Conservation (phyloP, 2,113 vertebrate species). For the Neolamprologus sp. region DNA sequence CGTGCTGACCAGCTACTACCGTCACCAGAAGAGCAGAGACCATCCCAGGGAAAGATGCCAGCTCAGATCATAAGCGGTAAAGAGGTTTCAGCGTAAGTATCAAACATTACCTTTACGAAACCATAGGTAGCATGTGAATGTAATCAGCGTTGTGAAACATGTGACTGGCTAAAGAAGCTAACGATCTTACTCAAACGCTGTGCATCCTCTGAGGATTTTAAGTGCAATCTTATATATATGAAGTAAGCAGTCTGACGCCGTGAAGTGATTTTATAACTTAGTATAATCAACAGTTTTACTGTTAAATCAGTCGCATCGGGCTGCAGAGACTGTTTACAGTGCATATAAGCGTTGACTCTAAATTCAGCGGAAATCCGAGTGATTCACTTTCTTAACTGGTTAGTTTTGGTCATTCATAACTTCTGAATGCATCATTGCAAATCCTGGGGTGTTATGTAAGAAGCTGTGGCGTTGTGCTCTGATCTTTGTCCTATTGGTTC, state of each 20-base stretch:
- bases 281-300: not conserved
- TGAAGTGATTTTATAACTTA: not conserved
- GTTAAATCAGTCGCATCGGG: not conserved
- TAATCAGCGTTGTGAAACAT: not conserved
- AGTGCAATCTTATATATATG: not conserved
- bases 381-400: not conserved
- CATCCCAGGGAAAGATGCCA: slow-evolving; percentile 47
- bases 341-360: not conserved
- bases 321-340: not conserved
- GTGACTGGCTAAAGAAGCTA: slow-evolving; percentile 18
- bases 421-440: not conserved
- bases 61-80: slow-evolving; percentile 73
- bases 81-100: slow-evolving; percentile 72
- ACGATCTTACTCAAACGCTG: not conserved
- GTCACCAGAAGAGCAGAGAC: not conserved
- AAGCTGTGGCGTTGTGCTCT: not conserved
- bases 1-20: not conserved
- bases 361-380: not conserved
- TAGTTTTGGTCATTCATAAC: not conserved
- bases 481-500: slow-evolving; percentile 37
- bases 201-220: not conserved
- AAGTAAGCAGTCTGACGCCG: not conserved
- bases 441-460: slow-evolving; percentile 32
- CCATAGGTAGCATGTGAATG: not conserved
- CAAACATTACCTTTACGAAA: not conserved